phyloP scores from a whole-genome alignment of 2,888 invertebrate species.

The Himalopsyche tibetana region DNA sequence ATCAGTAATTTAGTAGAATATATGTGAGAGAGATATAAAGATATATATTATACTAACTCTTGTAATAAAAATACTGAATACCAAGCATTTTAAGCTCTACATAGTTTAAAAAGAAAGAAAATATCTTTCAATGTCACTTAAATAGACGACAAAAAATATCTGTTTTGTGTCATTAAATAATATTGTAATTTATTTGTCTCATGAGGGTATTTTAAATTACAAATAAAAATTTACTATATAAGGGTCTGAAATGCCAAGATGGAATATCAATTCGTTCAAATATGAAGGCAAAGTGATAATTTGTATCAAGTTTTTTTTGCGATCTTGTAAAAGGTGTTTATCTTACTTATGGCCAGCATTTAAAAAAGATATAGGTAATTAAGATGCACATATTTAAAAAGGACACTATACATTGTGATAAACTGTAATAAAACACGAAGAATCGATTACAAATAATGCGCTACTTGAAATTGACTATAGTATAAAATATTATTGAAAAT shows the following conservation, averaged over 20 bases:
- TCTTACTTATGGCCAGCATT: constrained; percentile 13
- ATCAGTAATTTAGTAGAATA: too few relatives aligned
- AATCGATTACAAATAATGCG: background rate
- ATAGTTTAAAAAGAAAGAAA: too few relatives aligned
- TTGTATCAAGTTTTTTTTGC: background rate
- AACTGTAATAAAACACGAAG: constrained; percentile 17
- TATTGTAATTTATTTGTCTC: constrained; percentile 39
- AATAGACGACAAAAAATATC: background rate
- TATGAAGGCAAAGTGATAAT: background rate
- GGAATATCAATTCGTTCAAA: background rate
- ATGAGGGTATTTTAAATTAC: constrained; percentile 40
- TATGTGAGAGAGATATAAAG: too few relatives aligned
- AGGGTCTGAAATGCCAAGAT: background rate
- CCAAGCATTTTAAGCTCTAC: too few relatives aligned
- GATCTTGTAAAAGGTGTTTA: background rate
- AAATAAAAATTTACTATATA: background rate
- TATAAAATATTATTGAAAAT: too few relatives aligned
- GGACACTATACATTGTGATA: background rate
- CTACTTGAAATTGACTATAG: background rate
- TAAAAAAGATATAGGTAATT: constrained; percentile 6
- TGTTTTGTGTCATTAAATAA: background rate
- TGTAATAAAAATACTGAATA: too few relatives aligned
- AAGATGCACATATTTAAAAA: constrained; percentile 16
- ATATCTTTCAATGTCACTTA: background rate
- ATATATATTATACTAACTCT: too few relatives aligned